These are phyloP conservation scores for Bettongia penicillata DNA, from an alignment of 2,113 vertebrate species.

Conservation along the genomic window DNA sequence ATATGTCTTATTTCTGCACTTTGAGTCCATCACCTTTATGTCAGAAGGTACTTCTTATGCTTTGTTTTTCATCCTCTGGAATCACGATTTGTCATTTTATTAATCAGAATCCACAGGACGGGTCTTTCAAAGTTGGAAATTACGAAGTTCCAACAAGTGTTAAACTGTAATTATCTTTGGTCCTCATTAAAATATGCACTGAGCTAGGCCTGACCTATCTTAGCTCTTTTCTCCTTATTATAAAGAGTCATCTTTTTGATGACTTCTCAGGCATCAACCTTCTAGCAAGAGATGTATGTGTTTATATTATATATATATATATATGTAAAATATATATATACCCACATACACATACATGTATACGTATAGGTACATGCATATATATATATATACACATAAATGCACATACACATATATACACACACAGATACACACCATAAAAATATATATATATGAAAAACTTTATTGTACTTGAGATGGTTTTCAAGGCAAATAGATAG, in stretches of 20 bases:
- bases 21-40: not conserved
- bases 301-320: not conserved
- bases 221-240: not conserved
- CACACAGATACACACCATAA: no score
- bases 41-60: no score
- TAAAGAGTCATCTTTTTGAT: not conserved
- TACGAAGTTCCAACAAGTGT: not conserved
- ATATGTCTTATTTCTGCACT: not conserved
- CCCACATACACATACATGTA: not conserved
- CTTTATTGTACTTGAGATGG: not conserved
- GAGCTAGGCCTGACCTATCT: not conserved
- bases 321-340: no score
- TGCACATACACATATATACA: no score
- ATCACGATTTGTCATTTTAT: not conserved
- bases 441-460: not conserved
- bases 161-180: not conserved
- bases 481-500: not conserved
- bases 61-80: not conserved
- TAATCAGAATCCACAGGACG: not conserved
- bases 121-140: not conserved
- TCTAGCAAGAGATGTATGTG: not conserved
- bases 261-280: not conserved
- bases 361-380: not conserved
- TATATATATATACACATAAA: not conserved
- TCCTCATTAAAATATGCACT: not conserved